Conservation (phyloP, 2,113 vertebrate genomes). For the Eulemur rufifrons region DNA sequence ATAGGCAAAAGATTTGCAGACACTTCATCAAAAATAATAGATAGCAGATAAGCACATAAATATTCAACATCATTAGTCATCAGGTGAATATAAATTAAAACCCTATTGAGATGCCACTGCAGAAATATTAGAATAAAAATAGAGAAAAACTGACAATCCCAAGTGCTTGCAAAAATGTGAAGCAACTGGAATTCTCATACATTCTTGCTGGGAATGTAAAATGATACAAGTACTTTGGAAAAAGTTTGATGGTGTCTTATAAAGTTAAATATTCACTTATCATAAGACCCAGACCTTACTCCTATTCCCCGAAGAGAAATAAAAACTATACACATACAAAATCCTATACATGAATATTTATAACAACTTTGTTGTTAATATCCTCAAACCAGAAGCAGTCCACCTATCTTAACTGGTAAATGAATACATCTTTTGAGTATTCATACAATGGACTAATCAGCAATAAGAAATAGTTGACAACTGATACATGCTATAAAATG, state of each 20-base stretch:
- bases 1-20: background rate
- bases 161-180: background rate
- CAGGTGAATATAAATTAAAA: background rate
- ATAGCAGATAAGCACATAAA: background rate
- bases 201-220: background rate
- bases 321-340: background rate
- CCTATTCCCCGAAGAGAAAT: background rate
- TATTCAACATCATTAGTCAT: background rate
- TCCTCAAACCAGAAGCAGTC: background rate
- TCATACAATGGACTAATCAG: background rate
- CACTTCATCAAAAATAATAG: background rate
- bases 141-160: background rate
- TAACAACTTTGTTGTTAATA: background rate
- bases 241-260: background rate
- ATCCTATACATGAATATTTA: background rate
- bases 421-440: background rate
- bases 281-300: background rate
- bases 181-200: background rate
- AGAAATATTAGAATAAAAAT: background rate
- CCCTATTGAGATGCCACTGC: background rate
- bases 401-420: background rate
- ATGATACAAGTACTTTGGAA: background rate
- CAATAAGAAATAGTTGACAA: background rate
- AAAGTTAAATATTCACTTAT: background rate
- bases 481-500: background rate